These are phyloP conservation scores for Craseonycteris thonglongyai DNA, from an alignment of 2,113 vertebrate species.

Conservation along the genomic window DNA sequence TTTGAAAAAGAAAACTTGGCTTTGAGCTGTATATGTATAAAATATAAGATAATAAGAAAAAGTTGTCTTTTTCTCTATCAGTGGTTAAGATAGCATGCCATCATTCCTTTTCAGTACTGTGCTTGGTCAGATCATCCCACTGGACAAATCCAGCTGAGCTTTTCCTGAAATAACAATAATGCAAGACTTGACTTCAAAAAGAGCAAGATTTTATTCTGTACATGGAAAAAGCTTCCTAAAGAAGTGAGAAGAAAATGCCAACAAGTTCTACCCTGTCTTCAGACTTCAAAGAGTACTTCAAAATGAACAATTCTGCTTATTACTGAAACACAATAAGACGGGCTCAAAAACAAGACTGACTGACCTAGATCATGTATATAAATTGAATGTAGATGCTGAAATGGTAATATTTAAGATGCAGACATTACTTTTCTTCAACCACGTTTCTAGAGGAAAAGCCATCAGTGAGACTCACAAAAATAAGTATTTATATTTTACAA, in stretches of 20 bases:
- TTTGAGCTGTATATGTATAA: background rate
- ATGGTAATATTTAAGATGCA: background rate
- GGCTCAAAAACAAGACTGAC: background rate
- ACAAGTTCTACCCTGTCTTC: background rate
- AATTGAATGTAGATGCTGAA: background rate
- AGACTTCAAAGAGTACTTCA: background rate
- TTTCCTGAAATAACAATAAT: background rate
- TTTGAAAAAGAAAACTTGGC: background rate
- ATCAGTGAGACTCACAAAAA: background rate
- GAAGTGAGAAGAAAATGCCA: background rate
- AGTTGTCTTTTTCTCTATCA: background rate
- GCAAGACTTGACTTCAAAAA: conserved; percentile 19
- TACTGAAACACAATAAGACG: background rate
- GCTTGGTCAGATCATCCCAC: background rate
- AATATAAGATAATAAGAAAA: background rate
- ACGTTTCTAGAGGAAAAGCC: background rate
- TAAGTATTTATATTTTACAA: background rate
- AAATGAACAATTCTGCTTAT: conserved; percentile 31
- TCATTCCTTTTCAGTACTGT: background rate
- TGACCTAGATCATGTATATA: background rate
- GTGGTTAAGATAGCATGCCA: background rate
- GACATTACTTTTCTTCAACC: background rate
- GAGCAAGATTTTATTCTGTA: background rate
- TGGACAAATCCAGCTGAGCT: conserved; percentile 26
- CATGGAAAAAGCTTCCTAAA: background rate